Evolutionary conservation across 2,797 vertebrate species (phyloP).

Genomic region (Trachops cirrhosus): DNA sequence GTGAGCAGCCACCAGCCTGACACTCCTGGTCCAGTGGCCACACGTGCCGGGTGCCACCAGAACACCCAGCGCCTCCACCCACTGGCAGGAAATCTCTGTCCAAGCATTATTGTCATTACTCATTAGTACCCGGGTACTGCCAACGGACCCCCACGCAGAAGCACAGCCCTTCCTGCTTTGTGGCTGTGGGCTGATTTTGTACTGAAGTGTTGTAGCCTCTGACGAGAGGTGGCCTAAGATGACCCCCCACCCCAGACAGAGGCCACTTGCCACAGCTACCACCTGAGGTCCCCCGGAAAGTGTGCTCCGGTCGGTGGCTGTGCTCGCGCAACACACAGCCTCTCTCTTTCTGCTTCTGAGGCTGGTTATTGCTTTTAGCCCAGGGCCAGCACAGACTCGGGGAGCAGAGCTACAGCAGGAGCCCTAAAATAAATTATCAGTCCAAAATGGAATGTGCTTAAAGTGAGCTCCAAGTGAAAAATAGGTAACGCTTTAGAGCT

Average conservation of each 20-base stretch:
- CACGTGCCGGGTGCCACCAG: neutral
- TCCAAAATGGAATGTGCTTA: slow-evolving; percentile 45
- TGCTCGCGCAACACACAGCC: accelerated
- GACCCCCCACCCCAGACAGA: neutral
- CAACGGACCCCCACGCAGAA: neutral
- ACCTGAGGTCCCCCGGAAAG: neutral
- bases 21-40: neutral
- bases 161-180: neutral
- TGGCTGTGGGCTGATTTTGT: slow-evolving; percentile 5
- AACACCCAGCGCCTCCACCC: neutral
- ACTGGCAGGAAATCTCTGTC: neutral
- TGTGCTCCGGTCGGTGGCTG: neutral
- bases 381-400: neutral
- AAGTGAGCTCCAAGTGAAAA: slow-evolving; percentile 7
- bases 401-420: slow-evolving; percentile 41
- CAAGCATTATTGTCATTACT: neutral
- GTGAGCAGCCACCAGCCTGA: neutral
- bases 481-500: neutral
- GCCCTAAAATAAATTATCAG: slow-evolving; percentile 51
- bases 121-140: neutral
- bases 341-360: slow-evolving; percentile 44
- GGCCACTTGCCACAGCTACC: neutral
- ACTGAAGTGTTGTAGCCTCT: neutral
- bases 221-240: neutral
- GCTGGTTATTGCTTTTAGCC: slow-evolving; percentile 56